Base-by-base conservation (phyloP, 2,888 invertebrate genomes). In the Therioaphis trifolii region DNA sequence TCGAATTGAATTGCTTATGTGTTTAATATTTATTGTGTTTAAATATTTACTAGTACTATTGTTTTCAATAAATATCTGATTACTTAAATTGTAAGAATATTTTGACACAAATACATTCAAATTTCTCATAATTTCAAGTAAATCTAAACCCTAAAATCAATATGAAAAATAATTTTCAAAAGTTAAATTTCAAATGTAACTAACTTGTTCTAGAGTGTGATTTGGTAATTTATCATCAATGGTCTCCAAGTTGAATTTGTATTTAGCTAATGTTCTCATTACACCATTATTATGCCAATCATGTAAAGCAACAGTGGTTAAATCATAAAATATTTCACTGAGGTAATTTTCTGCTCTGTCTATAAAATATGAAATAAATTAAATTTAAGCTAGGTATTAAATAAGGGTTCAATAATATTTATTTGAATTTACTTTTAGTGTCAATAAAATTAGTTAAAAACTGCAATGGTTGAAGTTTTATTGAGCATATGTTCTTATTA, bases 201-300 rank as follows among this genome's bases (percentile, higher is more conserved):
- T 82, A 87, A 91, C 92, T 90, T 99, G 98, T 88, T 99, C 98
- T 84, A 99, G 90, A 0, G 97, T 97, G 89, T 99, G 98, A 87
- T 96, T 96, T 0, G 99, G 99, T 74, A 99, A 91, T 89, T 96
- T 94, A 88, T 98, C 96, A 88, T 97, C 95, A n/a, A 96, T 92
- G 0, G 96, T 94, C 24, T 91, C 90, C 49, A 98, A 89, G 85
- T 92, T 92, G 87, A 96, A 93, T 88, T 97, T 96, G 86, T 95
- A 92, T 87, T 91, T 91, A 0, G 98, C 99, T 89, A 99, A 91
- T 88, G 95, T 94, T 85, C 97, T 92, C 99, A 99, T 99, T 89
- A 97, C 96, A 24, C 96, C 94, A 88, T 99, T 99, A 0, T 97
- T 97, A 89, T 94, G 95, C 97, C 98, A 99, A 89, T 99, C 98